Conservation (phyloP, 2,888 invertebrate genomes). For the Ditula angustiorana region DNA sequence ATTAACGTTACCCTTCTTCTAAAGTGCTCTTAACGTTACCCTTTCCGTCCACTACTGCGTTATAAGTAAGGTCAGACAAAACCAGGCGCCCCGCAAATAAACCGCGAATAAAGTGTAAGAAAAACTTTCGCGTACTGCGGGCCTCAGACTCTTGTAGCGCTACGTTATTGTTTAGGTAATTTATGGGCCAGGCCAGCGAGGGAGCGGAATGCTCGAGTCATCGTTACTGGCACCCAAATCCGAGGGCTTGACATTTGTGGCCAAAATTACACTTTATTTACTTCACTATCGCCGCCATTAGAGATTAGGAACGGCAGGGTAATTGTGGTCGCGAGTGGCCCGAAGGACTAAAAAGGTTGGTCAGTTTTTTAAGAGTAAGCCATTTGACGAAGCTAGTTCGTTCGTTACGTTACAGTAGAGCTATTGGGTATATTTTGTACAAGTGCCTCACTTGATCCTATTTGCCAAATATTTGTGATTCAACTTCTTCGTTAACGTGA, state of each 20-base stretch:
- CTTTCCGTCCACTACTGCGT: too few species aligned
- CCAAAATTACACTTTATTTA: conserved; percentile 34
- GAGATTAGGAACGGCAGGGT: conserved; percentile 10
- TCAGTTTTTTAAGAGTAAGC: not conserved
- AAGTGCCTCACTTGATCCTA: too few species aligned
- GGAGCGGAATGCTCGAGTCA: conserved; percentile 22
- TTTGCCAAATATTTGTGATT: too few species aligned
- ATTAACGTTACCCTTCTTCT: too few species aligned
- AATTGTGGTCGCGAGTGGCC: not conserved
- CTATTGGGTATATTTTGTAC: too few species aligned
- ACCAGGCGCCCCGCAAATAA: not conserved
- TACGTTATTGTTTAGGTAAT: conserved; percentile 26
- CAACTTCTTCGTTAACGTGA: too few species aligned
- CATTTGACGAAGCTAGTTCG: too few species aligned
- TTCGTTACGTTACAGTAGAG: too few species aligned
- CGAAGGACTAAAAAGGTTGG: conserved; percentile 14
- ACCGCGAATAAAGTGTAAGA: not conserved
- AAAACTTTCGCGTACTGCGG: not conserved
- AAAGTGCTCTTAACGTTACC: too few species aligned
- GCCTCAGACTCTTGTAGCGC: conserved; percentile 14
- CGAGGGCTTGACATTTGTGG: conserved; percentile 20
- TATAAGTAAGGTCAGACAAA: not conserved
- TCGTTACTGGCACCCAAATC: conserved; percentile 20
- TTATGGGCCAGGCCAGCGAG: conserved; percentile 18
- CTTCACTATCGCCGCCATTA: conserved; percentile 24